These are phyloP conservation scores for Pomacea maculata DNA, from an alignment of 1,140 invertebrate species.

Conservation along the genomic window DNA sequence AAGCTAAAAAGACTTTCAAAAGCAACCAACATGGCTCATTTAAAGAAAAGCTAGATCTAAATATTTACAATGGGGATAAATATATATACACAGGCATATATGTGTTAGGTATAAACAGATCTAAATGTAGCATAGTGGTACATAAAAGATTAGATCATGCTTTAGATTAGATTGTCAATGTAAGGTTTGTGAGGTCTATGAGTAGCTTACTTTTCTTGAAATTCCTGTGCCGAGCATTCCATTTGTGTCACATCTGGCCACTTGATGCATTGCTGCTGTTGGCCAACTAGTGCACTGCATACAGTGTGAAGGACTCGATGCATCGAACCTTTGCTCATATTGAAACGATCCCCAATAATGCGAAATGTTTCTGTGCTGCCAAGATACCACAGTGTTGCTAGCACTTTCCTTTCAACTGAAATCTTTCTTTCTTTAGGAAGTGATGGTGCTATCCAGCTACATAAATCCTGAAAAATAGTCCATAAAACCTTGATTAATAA, in stretches of 20 bases:
- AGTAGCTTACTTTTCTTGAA: not conserved
- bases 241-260: not conserved
- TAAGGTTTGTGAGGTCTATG: too few species aligned
- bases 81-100: too few species aligned
- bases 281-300: not conserved
- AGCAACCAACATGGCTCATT: too few species aligned
- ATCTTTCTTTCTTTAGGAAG: slow-evolving; percentile 6
- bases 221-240: not conserved
- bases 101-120: too few species aligned
- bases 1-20: too few species aligned
- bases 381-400: not conserved
- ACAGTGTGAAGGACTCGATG: not conserved
- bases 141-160: too few species aligned
- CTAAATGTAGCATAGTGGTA: too few species aligned
- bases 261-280: not conserved
- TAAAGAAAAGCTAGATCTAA: too few species aligned
- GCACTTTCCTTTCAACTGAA: not conserved
- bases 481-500: too few species aligned
- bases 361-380: not conserved
- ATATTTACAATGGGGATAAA: too few species aligned
- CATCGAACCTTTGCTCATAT: not conserved
- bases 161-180: too few species aligned
- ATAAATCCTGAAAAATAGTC: slow-evolving; percentile 3
- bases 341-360: not conserved
- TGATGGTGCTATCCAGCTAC: not conserved